phyloP scores from a whole-genome alignment of 2,797 vertebrate genomes.

The Echeneis naucrates region DNA sequence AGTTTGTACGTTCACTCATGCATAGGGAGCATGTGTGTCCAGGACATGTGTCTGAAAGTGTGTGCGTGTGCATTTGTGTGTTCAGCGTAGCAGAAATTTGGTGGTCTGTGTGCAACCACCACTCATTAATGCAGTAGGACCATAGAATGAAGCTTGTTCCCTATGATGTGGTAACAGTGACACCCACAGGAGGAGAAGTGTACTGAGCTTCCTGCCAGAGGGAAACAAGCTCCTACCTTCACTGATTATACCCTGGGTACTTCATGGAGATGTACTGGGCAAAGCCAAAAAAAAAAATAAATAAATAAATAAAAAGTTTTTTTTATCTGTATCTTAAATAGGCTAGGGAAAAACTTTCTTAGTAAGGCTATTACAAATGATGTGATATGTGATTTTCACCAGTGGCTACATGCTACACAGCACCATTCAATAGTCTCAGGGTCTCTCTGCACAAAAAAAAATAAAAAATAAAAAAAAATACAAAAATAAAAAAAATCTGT shows the following conservation, averaged over 20 bases:
- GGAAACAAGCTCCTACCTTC: conserved; percentile 55
- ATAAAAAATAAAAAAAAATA: no score
- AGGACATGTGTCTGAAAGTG: conserved; percentile 44
- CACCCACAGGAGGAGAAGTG: conserved; percentile 81
- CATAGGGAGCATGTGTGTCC: conserved; percentile 40
- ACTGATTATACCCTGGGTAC: conserved; percentile 66
- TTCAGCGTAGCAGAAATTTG: conserved; percentile 66
- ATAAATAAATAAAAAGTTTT: no score
- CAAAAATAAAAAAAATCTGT: conserved; percentile 35
- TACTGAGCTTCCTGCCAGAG: conserved; percentile 36
- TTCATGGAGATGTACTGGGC: conserved; percentile 64
- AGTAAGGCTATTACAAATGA: conserved; percentile 53
- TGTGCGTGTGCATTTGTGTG: conserved; percentile 49
- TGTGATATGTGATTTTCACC: conserved; percentile 47
- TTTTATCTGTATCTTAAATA: conserved; percentile 69
- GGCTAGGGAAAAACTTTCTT: conserved; percentile 65
- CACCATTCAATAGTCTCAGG: conserved; percentile 17
- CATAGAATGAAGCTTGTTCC: conserved; percentile 49
- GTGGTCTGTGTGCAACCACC: conserved; percentile 61
- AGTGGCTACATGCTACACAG: conserved; percentile 42
- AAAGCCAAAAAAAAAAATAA: conserved; percentile 74
- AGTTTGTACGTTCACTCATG: conserved; percentile 29
- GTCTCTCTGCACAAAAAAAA: conserved; percentile 39
- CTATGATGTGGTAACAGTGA: conserved; percentile 84
- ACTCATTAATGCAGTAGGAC: conserved; percentile 70